These are phyloP conservation scores for Gari tellinella DNA, from an alignment of 2,888 invertebrate genomes.

Conservation along the genomic window DNA sequence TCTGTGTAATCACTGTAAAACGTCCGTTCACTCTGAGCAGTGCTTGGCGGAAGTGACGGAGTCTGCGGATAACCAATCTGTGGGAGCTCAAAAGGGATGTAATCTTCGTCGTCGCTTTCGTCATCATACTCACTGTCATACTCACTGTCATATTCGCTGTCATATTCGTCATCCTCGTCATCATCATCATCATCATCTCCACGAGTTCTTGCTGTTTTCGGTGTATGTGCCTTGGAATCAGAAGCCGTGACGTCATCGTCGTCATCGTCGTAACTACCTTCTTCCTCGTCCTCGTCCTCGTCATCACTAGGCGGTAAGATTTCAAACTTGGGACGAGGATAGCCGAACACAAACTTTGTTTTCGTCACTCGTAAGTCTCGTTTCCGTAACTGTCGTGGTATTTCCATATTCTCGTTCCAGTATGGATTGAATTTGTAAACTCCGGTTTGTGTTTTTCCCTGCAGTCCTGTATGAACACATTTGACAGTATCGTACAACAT, in stretches of 20 bases:
- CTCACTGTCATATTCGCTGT: conserved; percentile 23
- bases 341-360: conserved; percentile 50
- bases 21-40: conserved; percentile 46
- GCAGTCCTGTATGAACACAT: conserved; percentile 37
- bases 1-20: conserved; percentile 19
- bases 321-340: conserved; percentile 50
- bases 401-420: conserved; percentile 60
- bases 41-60: conserved; percentile 49
- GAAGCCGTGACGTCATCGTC: conserved; percentile 8
- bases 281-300: conserved; percentile 31
- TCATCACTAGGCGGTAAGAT: conserved; percentile 48
- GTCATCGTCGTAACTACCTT: conserved; percentile 9
- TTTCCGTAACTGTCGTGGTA: conserved; percentile 40
- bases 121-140: conserved; percentile 27
- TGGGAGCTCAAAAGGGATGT: conserved; percentile 47
- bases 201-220: conserved; percentile 14
- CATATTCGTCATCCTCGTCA: conserved; percentile 21
- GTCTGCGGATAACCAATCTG: conserved; percentile 51
- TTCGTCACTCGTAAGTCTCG: conserved; percentile 46
- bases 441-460: conserved; percentile 52
- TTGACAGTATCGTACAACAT: conserved; percentile 53
- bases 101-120: conserved; percentile 47
- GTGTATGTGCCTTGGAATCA: conserved; percentile 1
- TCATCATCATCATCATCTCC: conserved; percentile 4
- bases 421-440: conserved; percentile 56